Evolutionary conservation across 2,113 vertebrate genomes (phyloP).

Genomic region (Petrocephalus zakoni): DNA sequence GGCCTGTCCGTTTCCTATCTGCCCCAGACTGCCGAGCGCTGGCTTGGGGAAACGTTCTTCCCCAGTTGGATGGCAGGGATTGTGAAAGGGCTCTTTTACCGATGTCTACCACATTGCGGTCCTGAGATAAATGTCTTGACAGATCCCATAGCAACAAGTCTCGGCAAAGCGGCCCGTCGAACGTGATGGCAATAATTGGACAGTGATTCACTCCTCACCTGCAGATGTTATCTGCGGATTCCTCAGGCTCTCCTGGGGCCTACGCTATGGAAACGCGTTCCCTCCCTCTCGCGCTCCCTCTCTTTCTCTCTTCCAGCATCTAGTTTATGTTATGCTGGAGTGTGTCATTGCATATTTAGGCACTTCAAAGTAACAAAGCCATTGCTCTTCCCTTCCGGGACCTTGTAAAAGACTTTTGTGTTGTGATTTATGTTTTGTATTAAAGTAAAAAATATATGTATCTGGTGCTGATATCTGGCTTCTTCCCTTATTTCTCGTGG

Average conservation of each 20-base stretch:
- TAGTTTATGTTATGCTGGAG: not conserved
- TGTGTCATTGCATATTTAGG: not conserved
- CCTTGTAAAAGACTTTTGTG: not conserved
- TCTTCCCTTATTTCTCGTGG: not conserved
- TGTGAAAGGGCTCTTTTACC: constrained; percentile 10
- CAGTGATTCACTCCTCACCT: constrained; percentile 16
- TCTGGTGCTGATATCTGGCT: not conserved
- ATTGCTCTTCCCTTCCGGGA: not conserved
- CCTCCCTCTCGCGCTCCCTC: not conserved
- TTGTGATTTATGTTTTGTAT: constrained; percentile 3
- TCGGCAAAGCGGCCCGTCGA: constrained; percentile 1
- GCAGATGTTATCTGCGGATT: constrained; percentile 12
- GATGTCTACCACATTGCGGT: constrained; percentile 17
- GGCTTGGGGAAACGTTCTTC: not conserved
- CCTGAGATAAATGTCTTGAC: constrained; percentile 25
- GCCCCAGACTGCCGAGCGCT: not conserved
- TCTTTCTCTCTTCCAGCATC: too few relatives aligned
- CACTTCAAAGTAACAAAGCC: not conserved
- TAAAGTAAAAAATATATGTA: not conserved
- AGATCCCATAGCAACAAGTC: constrained; percentile 29
- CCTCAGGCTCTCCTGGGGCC: constrained; percentile 7
- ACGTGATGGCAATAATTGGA: not conserved
- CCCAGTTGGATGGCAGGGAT: not conserved
- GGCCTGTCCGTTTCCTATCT: not conserved
- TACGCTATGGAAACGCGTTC: not conserved